A percentile compares a stretch with the other conserved stretches of the same genome.
Evolutionary conservation across 1,140 invertebrate species (phyloP).

Genomic region (Bombus polaris): DNA sequence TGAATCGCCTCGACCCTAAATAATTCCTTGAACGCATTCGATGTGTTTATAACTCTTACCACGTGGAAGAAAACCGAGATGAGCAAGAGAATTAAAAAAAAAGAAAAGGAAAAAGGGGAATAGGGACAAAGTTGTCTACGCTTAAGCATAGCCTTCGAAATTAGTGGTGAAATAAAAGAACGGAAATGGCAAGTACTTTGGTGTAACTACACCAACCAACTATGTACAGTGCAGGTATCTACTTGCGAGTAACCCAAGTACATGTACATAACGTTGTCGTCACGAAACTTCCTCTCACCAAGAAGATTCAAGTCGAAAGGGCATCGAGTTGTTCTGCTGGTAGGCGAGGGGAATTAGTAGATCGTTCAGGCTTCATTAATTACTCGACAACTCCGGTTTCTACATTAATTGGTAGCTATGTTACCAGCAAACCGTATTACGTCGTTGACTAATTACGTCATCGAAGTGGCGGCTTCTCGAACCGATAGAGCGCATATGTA

Average conservation of each 20-base stretch:
- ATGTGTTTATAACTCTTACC: too few species aligned
- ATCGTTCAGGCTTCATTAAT: constrained; percentile 44
- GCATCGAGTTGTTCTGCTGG: background rate
- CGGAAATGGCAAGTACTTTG: background rate
- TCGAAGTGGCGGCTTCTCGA: constrained; percentile 41
- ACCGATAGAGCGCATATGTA: constrained; percentile 61
- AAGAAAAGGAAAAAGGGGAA: too few species aligned
- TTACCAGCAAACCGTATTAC: constrained; percentile 61
- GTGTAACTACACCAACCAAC: background rate
- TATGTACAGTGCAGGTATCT: background rate
- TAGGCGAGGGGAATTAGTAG: background rate
- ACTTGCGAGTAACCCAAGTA: background rate
- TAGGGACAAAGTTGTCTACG: background rate
- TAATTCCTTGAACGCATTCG: background rate
- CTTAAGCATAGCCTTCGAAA: background rate
- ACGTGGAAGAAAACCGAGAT: too few species aligned
- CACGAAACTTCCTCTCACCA: background rate
- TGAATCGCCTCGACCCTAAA: background rate
- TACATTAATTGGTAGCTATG: constrained; percentile 59
- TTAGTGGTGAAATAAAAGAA: background rate
- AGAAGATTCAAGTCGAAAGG: constrained; percentile 3
- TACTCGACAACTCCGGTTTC: constrained; percentile 21
- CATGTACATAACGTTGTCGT: background rate
- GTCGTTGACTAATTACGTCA: constrained; percentile 51
- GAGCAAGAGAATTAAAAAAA: too few species aligned